Percentiles rank a stretch among this genome's conserved stretches.
Conservation (phyloP, 2,797 vertebrate genomes). For the Halcyon badia region DNA sequence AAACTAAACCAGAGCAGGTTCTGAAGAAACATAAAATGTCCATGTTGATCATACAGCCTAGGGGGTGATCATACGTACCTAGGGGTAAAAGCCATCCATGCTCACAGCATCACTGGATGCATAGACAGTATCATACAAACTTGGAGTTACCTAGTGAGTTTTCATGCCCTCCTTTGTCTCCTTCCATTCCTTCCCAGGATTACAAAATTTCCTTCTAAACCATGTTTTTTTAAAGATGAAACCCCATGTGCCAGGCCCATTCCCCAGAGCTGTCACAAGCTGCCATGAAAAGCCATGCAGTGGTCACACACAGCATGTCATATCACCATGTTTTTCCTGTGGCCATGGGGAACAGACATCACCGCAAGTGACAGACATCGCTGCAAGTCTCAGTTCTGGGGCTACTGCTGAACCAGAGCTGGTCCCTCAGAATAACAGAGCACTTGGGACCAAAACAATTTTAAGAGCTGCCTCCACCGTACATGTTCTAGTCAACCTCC, state of each 20-base stretch:
- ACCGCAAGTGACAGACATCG: not conserved
- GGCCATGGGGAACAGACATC: not conserved
- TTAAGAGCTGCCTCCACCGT: not conserved
- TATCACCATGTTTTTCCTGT: fast-evolving
- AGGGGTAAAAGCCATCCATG: not conserved
- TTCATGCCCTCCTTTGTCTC: not conserved
- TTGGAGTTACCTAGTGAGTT: not conserved
- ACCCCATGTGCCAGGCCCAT: fast-evolving
- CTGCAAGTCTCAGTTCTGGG: not conserved
- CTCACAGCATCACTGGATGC: not conserved
- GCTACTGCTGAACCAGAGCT: not conserved
- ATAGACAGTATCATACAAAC: not conserved
- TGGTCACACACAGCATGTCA: fast-evolving
- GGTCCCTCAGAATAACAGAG: not conserved
- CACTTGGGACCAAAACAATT: not conserved
- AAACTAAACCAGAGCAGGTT: not conserved
- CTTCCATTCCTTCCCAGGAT: not conserved
- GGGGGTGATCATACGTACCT: not conserved
- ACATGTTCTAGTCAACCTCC: not conserved
- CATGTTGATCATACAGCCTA: not conserved
- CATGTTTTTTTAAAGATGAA: not conserved
- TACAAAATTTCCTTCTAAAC: not conserved
- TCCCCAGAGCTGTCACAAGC: not conserved
- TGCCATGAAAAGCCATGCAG: not conserved
- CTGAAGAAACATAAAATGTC: not conserved